A percentile compares a stretch with the other conserved stretches of the same genome.
These are phyloP conservation scores for Pristiophorus japonicus DNA, from an alignment of 2,113 vertebrate genomes.

Conservation along the genomic window DNA sequence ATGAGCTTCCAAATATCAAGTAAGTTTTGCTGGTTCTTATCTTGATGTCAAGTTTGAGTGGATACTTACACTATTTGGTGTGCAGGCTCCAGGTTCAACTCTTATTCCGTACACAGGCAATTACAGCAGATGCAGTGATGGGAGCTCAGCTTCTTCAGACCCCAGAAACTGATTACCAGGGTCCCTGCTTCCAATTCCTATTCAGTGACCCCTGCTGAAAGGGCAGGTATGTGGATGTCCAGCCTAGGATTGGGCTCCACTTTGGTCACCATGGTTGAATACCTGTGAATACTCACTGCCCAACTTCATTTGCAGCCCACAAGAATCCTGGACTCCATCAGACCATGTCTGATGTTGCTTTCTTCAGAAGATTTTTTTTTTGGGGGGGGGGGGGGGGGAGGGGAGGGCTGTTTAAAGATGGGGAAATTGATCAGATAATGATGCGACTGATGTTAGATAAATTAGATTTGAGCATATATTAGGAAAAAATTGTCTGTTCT, in stretches of 20 bases:
- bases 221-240: background rate
- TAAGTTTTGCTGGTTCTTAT: background rate
- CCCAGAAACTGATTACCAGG: background rate
- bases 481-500: background rate
- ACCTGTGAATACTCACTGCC: background rate
- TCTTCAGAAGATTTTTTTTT: no score
- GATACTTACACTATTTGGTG: background rate
- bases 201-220: background rate
- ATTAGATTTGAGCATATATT: background rate
- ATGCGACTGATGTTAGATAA: background rate
- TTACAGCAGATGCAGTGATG: background rate
- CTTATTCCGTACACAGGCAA: background rate
- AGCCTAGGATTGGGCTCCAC: background rate
- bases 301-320: background rate
- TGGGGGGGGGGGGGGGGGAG: no score
- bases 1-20: background rate
- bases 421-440: background rate
- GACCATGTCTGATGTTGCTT: background rate
- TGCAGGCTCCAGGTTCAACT: background rate
- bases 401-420: background rate
- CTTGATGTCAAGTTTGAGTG: background rate
- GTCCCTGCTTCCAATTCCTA: background rate
- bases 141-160: background rate
- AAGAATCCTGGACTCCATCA: background rate
- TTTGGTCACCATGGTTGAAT: background rate